These are phyloP conservation scores for Latrodectus hesperus DNA, from an alignment of 2,888 invertebrate genomes.

Conservation along the genomic window DNA sequence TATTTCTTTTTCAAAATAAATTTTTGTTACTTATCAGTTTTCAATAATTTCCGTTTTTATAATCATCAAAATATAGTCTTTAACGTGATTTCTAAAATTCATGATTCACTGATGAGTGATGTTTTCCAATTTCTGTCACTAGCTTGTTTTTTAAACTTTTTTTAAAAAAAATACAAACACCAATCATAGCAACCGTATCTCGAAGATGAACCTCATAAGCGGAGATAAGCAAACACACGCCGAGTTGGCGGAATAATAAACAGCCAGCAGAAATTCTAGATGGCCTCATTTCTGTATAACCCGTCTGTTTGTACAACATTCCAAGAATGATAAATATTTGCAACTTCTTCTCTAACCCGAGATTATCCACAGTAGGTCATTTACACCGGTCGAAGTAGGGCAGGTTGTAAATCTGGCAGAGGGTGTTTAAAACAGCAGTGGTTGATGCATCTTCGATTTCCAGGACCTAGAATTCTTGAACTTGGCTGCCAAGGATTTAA, in stretches of 20 bases:
- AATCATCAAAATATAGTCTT: no score
- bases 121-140: no score
- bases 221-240: not conserved
- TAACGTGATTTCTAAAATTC: no score
- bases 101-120: no score
- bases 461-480: conserved; percentile 64
- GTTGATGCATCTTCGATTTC: conserved; percentile 20
- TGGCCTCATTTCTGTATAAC: conserved; percentile 50
- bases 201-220: not conserved
- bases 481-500: conserved; percentile 32
- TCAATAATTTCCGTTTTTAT: no score
- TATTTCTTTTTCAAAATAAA: no score
- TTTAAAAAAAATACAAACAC: no score
- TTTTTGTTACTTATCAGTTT: no score
- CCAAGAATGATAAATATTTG: conserved; percentile 53
- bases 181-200: no score
- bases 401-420: conserved; percentile 3
- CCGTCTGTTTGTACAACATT: conserved; percentile 14
- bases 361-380: conserved; percentile 39
- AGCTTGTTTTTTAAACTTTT: no score
- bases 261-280: not conserved
- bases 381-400: conserved; percentile 53
- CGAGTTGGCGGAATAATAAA: not conserved
- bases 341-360: not conserved
- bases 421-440: not conserved